Percentiles rank a stretch among this genome's conserved stretches.
These are phyloP conservation scores for Chaenocephalus aceratus DNA, from an alignment of 2,113 vertebrate genomes.

Conservation along the genomic window DNA sequence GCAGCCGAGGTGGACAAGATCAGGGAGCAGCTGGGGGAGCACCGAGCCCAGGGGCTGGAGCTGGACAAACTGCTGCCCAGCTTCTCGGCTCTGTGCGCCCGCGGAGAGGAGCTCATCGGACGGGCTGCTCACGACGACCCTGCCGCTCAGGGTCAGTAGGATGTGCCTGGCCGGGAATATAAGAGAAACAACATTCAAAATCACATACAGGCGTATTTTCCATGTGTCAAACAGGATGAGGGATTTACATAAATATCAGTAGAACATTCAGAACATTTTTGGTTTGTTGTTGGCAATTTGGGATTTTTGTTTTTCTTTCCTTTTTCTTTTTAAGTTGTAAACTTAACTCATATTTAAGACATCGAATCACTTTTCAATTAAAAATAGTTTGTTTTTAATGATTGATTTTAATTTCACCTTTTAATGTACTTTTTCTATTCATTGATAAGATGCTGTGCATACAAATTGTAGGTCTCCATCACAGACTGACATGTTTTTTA, in stretches of 20 bases:
- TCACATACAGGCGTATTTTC: not conserved
- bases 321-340: too few species aligned
- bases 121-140: conserved; percentile 92
- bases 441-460: not conserved
- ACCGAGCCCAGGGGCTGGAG: conserved; percentile 91
- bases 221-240: not conserved
- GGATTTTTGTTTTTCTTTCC: too few species aligned
- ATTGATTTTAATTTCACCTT: too few species aligned
- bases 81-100: conserved; percentile 92
- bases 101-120: conserved; percentile 93
- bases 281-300: too few species aligned
- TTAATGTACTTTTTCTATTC: not conserved
- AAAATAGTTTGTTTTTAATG: too few species aligned
- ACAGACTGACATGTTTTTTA: too few species aligned
- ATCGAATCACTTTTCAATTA: too few species aligned
- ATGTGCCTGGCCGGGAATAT: not conserved
- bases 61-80: conserved; percentile 97
- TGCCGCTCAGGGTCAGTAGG: conserved; percentile 91
- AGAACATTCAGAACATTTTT: too few species aligned
- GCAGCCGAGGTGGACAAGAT: conserved; percentile 99
- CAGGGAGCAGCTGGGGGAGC: conserved; percentile 95
- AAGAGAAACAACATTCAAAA: not conserved
- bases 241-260: not conserved
- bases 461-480: not conserved
- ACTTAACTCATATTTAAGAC: too few species aligned